These are phyloP conservation scores for Chrysolina oricalcia DNA, from an alignment of 2,888 invertebrate species.

Conservation along the genomic window DNA sequence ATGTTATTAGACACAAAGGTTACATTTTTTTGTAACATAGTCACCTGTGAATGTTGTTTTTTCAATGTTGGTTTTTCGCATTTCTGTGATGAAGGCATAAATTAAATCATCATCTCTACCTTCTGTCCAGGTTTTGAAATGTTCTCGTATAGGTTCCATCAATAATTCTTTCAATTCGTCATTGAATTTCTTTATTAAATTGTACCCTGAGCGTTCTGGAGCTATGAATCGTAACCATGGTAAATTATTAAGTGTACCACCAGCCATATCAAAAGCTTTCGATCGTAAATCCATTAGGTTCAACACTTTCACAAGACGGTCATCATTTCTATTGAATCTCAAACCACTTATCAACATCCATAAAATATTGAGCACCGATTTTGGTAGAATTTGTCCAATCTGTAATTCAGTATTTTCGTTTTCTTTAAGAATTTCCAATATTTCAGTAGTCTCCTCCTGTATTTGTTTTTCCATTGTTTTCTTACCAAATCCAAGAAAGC, in stretches of 20 bases:
- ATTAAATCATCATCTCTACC: constrained; percentile 76
- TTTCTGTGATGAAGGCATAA: constrained; percentile 77
- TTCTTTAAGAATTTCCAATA: constrained; percentile 64
- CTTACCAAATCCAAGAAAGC: constrained; percentile 74
- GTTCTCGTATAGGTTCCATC: constrained; percentile 75
- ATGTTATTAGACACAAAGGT: not conserved
- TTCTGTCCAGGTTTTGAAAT: constrained; percentile 71
- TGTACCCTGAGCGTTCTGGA: constrained; percentile 77
- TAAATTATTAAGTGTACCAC: constrained; percentile 74
- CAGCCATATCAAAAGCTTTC: constrained; percentile 71
- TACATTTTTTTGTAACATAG: not conserved
- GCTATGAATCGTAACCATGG: constrained; percentile 79
- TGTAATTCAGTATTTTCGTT: constrained; percentile 57
- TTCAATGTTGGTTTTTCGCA: constrained; percentile 69
- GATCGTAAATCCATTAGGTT: constrained; percentile 72
- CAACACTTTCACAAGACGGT: constrained; percentile 70
- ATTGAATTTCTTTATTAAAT: constrained; percentile 75
- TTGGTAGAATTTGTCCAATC: constrained; percentile 70
- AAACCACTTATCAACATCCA: constrained; percentile 76
- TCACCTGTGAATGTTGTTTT: constrained; percentile 71
- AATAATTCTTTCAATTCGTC: constrained; percentile 74
- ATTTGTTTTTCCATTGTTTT: constrained; percentile 70
- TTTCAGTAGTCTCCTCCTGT: constrained; percentile 73
- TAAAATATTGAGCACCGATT: constrained; percentile 78
- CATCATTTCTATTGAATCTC: constrained; percentile 71